Evolutionary conservation across 2,888 invertebrate species (phyloP), one percentile per base, ranked within the genome.

Genomic region (Ypsolopha scabrella): DNA sequence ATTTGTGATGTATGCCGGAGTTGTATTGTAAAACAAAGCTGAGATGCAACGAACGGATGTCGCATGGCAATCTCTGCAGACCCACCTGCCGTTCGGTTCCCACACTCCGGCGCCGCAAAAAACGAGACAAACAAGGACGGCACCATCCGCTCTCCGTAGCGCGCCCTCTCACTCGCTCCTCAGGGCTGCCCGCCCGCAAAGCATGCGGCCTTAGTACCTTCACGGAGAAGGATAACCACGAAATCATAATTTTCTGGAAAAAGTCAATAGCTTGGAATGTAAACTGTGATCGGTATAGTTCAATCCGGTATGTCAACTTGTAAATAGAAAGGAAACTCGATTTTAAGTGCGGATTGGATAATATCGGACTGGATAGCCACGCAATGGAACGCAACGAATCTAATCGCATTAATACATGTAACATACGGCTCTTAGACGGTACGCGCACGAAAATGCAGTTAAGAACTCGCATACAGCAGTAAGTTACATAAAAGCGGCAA

Each of bases 91-190:
- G 77, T 72, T 63, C 71, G 73, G 85, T 86, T 86, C 86, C 86
- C 86, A 86, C 86, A 86, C 86, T 86, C 85, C 79, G 76, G 80
- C 83, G 83, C 82, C 81, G 85, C 82, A 85, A 86, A 86, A 85
- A 86, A 86, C 80, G 65, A 66, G 75, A 61, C 65, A 65, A 80
- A 81, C 63, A 65, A 76, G 73, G 82, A 81, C 69, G 58, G 56
- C 33, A 54, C 55, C 58, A 13, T 56, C 57, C 56, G 63, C 63
- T 58, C 60, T 56, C 57, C 57, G 68, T 74, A 73, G 72, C 68
- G 72, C 74, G 61, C 70, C 58, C 53, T 80, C 82, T 61, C 71
- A 53, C 72, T 79, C 71, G 53, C 71, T 51, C 78, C 67, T 66
- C 74, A 79, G 80, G 78, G 80, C 77, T 79, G 79, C 57, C 58